These are phyloP conservation scores for Clanis bilineata DNA, from an alignment of 2,888 invertebrate species.

Conservation along the genomic window DNA sequence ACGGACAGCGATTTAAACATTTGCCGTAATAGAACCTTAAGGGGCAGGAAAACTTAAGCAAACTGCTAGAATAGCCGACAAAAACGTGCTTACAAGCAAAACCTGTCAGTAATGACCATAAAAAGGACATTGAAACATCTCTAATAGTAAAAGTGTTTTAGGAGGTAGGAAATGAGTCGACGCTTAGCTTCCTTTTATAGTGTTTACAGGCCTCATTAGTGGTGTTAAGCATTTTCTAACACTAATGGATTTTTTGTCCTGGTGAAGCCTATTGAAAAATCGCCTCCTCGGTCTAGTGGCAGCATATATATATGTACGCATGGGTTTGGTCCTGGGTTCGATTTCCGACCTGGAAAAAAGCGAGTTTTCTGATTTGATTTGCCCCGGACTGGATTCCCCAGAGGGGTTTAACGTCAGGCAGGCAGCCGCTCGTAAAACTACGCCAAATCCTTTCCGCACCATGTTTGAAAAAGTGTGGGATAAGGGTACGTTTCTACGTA, in stretches of 20 bases:
- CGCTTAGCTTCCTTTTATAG: background rate
- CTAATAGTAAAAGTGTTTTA: background rate
- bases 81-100: background rate
- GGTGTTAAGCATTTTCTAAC: background rate
- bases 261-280: too few relatives aligned
- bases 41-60: background rate
- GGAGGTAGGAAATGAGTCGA: background rate
- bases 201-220: background rate
- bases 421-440: too few relatives aligned
- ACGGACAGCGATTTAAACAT: background rate
- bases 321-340: too few relatives aligned
- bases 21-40: slow-evolving; percentile 4
- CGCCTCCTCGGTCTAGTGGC: too few relatives aligned
- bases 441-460: too few relatives aligned
- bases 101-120: background rate
- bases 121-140: background rate
- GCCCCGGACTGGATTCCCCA: too few relatives aligned
- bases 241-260: background rate
- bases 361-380: too few relatives aligned
- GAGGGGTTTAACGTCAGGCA: too few relatives aligned
- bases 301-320: too few relatives aligned
- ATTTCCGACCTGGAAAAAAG: too few relatives aligned
- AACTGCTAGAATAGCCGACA: background rate
- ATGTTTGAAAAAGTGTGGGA: too few relatives aligned
- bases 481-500: too few relatives aligned